phyloP scores from a whole-genome alignment of 2,797 vertebrate genomes.

The Lagocephalus sceleratus region DNA sequence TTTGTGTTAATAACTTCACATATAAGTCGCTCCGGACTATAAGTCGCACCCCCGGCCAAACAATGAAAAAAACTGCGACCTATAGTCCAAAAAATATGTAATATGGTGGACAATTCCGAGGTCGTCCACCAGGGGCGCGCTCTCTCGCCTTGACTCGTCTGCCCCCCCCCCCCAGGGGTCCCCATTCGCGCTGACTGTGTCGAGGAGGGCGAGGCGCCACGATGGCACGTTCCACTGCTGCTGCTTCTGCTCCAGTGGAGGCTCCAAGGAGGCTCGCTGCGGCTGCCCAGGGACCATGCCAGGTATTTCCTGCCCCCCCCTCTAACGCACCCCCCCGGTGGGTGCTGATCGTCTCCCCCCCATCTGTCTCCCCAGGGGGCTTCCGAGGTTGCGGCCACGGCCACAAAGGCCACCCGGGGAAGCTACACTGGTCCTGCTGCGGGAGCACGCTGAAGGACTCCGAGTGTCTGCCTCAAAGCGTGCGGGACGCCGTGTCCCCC shows the following conservation, averaged over 20 bases:
- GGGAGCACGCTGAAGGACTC: conserved; percentile 81
- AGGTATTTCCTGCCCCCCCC: too few species aligned
- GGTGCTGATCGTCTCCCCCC: neutral
- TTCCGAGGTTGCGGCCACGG: conserved; percentile 92
- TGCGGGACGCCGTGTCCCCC: conserved; percentile 36
- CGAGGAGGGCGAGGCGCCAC: conserved; percentile 77
- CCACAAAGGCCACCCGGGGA: conserved; percentile 90
- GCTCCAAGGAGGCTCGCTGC: conserved; percentile 85
- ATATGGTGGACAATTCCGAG: too few species aligned
- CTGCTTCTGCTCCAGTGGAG: conserved; percentile 91
- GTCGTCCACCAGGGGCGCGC: too few species aligned
- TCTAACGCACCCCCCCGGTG: too few species aligned
- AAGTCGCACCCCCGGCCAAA: too few species aligned
- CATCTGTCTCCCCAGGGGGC: conserved; percentile 77
- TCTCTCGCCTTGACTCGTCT: neutral
- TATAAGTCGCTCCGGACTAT: too few species aligned
- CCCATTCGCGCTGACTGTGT: conserved; percentile 81
- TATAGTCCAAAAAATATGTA: too few species aligned
- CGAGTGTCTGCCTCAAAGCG: conserved; percentile 75
- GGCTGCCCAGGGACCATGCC: conserved; percentile 92
- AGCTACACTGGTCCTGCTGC: conserved; percentile 92
- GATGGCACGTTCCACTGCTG: conserved; percentile 89
- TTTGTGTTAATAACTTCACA: too few species aligned
- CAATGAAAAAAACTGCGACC: too few species aligned
- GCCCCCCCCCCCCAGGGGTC: conserved; percentile 77